Evolutionary conservation across 2,888 invertebrate genomes (phyloP), one percentile per base, ranked within the genome.

Genomic region (Herminia tarsipennalis): DNA sequence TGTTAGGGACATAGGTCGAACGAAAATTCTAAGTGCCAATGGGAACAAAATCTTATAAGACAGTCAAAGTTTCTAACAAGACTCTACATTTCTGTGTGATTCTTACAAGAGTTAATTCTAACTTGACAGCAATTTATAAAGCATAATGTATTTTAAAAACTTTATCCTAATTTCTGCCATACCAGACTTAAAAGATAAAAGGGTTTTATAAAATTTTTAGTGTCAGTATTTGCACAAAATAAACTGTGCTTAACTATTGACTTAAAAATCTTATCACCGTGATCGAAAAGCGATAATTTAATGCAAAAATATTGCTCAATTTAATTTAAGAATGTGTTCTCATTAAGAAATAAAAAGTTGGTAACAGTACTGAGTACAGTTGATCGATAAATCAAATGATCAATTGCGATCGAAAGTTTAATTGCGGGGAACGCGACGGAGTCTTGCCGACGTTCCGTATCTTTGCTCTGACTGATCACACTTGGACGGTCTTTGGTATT

Each of bases 331-430:
- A 76, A 73, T 68, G 57, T 56, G 42, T 37, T 52, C 70, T 70
- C 62, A 71, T 74, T 72, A 72, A 60, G 66, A 78, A 73, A 66
- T 64, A 72, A 74, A 73, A 74, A 69, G 58, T 57, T 45, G 33
- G 53, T 62, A 66, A 68, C 64, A 63, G 65, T 58, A 49, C 45
- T 58, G 49, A 47, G 32, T 40, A 49, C 52, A 45, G 38, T 30
- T 39, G 44, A 69, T 73, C 69, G 46, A 72, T 75, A 70, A 66
- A 70, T 75, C 65, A 61, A 56, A 61, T 56, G 65, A 70, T 76
- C 64, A 72, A 70, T 70, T 67, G 67, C 44, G 44, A 66, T 64
- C 54, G 66, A 69, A 66, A 65, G 56, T 69, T 69, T 66, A 66
- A 60, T 63, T 60, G 51, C 39, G 43, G 48, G 47, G 55, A 53